Evolutionary conservation across 2,113 vertebrate species (phyloP).

Genomic region (Gadus macrocephalus): DNA sequence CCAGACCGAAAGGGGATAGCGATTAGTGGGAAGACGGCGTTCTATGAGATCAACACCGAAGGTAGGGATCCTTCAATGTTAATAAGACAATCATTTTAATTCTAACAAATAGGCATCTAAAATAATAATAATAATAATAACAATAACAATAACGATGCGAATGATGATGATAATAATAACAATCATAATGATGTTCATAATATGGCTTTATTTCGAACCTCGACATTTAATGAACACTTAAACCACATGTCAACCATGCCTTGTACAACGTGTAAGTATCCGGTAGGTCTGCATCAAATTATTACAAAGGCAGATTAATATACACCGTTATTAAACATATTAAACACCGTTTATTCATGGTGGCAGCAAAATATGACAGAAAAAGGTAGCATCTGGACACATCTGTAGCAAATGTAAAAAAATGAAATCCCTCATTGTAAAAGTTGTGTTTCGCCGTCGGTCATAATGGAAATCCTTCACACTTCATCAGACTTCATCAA

Average conservation of each 20-base stretch:
- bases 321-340: no score
- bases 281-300: no score
- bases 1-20: slow-evolving; percentile 61
- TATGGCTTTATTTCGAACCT: not conserved
- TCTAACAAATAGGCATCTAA: not conserved
- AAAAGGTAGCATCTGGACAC: no score
- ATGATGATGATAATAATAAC: slow-evolving; percentile 5
- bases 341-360: not conserved
- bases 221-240: no score
- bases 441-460: no score
- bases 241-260: no score
- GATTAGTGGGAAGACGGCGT: slow-evolving; percentile 65
- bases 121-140: slow-evolving; percentile 4
- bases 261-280: no score
- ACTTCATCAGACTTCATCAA: no score
- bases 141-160: not conserved
- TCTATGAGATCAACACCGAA: slow-evolving; percentile 69
- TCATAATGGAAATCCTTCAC: no score
- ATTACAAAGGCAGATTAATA: no score
- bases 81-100: not conserved
- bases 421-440: no score
- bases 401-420: no score
- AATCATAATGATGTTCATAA: not conserved
- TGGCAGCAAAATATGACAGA: not conserved
- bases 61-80: slow-evolving; percentile 47